Conservation (phyloP, 2,797 vertebrate genomes). For the Pyrocephalus nanus region DNA sequence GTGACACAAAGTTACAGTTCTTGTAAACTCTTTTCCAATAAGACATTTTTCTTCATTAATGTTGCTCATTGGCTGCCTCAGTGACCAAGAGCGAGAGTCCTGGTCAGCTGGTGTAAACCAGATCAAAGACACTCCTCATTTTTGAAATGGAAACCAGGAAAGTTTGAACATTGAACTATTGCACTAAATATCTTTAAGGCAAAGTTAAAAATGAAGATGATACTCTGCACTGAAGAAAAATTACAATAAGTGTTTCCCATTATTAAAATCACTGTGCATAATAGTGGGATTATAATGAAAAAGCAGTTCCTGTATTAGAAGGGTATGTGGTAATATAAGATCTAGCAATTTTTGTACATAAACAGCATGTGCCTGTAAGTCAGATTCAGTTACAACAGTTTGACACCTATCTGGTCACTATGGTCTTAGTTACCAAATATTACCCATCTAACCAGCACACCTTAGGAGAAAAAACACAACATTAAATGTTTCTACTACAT, state of each 20-base stretch:
- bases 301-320: not conserved
- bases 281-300: not conserved
- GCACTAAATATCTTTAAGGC: not conserved
- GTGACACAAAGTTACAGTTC: not conserved
- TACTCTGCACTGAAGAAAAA: slow-evolving; percentile 1
- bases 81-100: not conserved
- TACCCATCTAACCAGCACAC: fast-evolving
- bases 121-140: slow-evolving; percentile 15
- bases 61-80: slow-evolving; percentile 16
- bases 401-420: not conserved
- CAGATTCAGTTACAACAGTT: not conserved
- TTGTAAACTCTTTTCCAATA: slow-evolving; percentile 25
- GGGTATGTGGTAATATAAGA: not conserved
- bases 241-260: not conserved
- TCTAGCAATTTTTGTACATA: not conserved
- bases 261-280: not conserved
- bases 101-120: not conserved
- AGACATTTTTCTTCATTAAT: slow-evolving; percentile 25
- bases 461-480: not conserved
- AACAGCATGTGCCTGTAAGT: not conserved
- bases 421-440: not conserved
- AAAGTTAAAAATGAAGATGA: slow-evolving; percentile 26
- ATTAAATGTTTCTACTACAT: not conserved
- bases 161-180: slow-evolving; percentile 12
- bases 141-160: slow-evolving; percentile 38